Base-by-base conservation (phyloP, 2,113 vertebrate species). In the Rhinolophus sinicus region DNA sequence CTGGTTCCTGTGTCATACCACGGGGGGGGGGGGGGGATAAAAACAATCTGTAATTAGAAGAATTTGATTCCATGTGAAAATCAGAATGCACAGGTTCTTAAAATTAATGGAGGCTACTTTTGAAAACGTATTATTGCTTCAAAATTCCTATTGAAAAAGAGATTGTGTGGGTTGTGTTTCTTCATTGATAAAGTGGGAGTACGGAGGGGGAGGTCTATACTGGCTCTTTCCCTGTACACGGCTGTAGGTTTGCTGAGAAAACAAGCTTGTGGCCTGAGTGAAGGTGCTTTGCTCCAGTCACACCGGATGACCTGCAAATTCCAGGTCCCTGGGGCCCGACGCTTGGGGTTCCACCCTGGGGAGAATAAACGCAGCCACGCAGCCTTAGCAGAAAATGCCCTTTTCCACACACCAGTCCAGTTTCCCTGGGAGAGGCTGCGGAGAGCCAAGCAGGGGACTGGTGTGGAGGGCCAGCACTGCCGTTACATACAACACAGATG, bases 391-490 rank as follows among this genome's bases (percentile, higher is more conserved):
- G 64, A 33, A 2, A n/a, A 3, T 28, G 0, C 12, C 16, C 22
- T 86, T 69, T 15, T 11, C 13, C 1, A 33, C 33, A n/a, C 10
- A 33, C 0, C 13, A 4, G 16, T 40, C 80, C 13, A 30, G 56
- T 33, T 24, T 54, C 35, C 54, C 22, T 69, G 22, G 22, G 58
- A 15, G 18, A 47, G n/a, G 13, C 38, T 21, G 1, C 0, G 11
- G 11, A 11, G 24, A 38, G 4, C 2, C 18, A 2, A 13, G 26
- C 50, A 21, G 33, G 81, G 40, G 16, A 22, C 44, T 0, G 33
- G 21, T 19, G 19, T 28, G 52, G n/a, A 4, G 38, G 1, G 52
- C 35, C 2, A 12, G 35, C 47, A 16, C 1, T 0, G 0, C 15
- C 15, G 3, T 38, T n/a, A 40, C n/a, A 3, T 24, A 22, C 19